Conservation (phyloP, 2,113 vertebrate species). For the Rafetus swinhoei region DNA sequence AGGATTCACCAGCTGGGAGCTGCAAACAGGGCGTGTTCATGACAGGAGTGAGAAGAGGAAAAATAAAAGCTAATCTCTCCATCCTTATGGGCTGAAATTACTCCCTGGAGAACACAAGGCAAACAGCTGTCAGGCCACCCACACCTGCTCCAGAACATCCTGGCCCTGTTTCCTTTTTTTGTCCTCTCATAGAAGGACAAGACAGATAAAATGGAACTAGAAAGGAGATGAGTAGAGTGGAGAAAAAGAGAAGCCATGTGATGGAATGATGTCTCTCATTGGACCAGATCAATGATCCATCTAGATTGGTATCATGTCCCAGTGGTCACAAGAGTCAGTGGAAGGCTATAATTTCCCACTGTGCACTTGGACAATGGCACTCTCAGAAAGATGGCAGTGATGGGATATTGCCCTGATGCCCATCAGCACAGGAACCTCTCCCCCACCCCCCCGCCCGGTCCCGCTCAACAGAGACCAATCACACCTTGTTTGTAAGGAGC, state of each 20-base stretch:
- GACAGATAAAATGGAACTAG: background rate
- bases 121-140: conserved; percentile 17
- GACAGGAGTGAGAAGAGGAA: background rate
- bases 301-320: background rate
- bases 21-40: background rate
- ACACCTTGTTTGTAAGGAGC: background rate
- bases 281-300: background rate
- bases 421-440: background rate
- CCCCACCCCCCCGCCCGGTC: too few species aligned
- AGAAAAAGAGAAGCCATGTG: background rate
- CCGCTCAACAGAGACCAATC: background rate
- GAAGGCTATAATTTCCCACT: background rate
- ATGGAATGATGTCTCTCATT: background rate
- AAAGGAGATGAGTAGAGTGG: background rate
- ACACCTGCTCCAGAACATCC: background rate
- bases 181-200: background rate
- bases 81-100: background rate
- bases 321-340: background rate
- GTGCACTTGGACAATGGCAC: rapidly evolving
- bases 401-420: background rate
- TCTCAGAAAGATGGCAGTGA: rapidly evolving
- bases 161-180: background rate
- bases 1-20: conserved; percentile 17
- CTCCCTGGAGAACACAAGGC: background rate
- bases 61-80: background rate